Percentiles rank a stretch among this genome's conserved stretches.
Conservation (phyloP, 2,797 vertebrate species). For the Micrastur ruficollis region DNA sequence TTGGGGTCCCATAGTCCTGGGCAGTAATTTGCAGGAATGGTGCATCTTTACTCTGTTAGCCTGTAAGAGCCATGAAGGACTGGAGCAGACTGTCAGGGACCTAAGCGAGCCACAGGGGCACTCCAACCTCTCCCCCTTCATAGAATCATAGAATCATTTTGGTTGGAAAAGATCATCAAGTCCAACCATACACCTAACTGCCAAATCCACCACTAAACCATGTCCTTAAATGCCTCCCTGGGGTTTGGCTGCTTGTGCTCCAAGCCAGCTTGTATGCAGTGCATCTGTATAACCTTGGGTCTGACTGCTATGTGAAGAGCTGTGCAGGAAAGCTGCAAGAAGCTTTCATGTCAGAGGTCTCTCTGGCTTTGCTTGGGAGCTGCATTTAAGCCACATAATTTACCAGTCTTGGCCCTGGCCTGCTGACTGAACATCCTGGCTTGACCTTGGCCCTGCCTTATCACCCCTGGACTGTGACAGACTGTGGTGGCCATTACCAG, state of each 20-base stretch:
- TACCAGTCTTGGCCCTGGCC: not conserved
- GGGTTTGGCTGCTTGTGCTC: not conserved
- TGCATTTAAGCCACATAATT: not conserved
- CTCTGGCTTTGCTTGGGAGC: not conserved
- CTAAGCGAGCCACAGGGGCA: rapidly evolving
- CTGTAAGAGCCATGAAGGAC: not conserved
- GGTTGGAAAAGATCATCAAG: too few relatives aligned
- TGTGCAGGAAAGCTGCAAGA: not conserved
- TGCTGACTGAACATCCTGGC: not conserved
- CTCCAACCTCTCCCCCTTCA: not conserved
- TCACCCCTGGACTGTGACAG: not conserved
- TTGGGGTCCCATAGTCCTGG: not conserved
- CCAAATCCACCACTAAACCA: too few relatives aligned
- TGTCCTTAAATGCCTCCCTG: not conserved
- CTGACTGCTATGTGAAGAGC: not conserved
- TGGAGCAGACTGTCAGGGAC: not conserved
- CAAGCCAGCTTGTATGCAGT: not conserved
- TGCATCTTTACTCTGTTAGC: not conserved
- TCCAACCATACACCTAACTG: too few relatives aligned
- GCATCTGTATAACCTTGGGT: not conserved
- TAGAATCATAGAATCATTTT: too few relatives aligned
- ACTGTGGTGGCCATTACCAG: not conserved
- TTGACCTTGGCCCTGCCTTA: not conserved
- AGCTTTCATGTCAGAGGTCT: not conserved
- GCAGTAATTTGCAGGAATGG: not conserved